Percentiles rank a stretch among this genome's conserved stretches.
Conservation (phyloP, 2,797 vertebrate genomes). For the Artibeus jamaicensis region DNA sequence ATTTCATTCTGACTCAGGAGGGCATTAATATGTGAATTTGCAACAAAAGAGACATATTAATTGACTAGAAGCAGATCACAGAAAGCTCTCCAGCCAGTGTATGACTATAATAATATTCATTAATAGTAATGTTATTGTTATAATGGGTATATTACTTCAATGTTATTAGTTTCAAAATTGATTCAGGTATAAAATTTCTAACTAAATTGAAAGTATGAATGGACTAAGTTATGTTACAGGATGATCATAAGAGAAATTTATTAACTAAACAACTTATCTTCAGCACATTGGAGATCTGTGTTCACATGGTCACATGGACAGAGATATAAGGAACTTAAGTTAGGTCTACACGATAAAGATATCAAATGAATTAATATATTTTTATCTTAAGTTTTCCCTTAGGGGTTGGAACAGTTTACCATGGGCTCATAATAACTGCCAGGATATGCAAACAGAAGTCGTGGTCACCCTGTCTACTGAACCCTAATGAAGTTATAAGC, state of each 20-base stretch:
- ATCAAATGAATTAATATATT: background rate
- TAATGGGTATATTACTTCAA: background rate
- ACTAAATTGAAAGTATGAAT: background rate
- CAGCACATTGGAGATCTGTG: background rate
- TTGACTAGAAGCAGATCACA: background rate
- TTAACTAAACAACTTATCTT: background rate
- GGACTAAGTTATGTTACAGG: background rate
- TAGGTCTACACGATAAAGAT: background rate
- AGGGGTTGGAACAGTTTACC: background rate
- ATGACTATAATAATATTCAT: background rate
- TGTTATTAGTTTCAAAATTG: conserved; percentile 1
- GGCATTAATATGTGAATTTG: background rate
- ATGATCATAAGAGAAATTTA: background rate
- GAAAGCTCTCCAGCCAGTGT: background rate
- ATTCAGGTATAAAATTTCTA: conserved; percentile 23
- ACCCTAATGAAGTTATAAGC: background rate
- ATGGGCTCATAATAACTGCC: background rate
- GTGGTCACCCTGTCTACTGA: background rate
- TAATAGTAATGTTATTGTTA: background rate
- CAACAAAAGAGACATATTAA: background rate
- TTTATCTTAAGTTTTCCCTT: background rate
- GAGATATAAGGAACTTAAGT: background rate
- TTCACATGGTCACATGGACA: background rate
- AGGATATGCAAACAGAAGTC: background rate
- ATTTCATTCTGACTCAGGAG: background rate